Conservation (phyloP, 2,888 invertebrate genomes). For the Platycheirus albimanus region DNA sequence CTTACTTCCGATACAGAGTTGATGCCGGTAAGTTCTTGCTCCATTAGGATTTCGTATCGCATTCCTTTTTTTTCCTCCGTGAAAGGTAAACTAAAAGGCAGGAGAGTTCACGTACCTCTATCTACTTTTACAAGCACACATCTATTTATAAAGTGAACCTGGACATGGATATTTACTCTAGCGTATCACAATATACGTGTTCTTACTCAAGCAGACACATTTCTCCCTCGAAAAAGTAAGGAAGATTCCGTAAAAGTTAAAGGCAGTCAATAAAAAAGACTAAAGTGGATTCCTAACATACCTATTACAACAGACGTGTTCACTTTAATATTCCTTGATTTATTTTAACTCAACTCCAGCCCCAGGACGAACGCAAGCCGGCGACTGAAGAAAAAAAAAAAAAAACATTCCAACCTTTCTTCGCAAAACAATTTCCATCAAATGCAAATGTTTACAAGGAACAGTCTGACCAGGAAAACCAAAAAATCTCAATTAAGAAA, state of each 20-base stretch:
- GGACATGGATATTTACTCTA: conserved; percentile 70
- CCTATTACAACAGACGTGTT: not conserved
- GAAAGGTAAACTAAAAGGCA: conserved; percentile 62
- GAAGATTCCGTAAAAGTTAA: conserved; percentile 3
- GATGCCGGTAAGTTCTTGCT: conserved; percentile 63
- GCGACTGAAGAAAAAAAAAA: not conserved
- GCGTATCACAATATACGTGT: conserved; percentile 68
- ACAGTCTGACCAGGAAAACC: conserved; percentile 9
- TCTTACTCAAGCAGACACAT: conserved; percentile 53
- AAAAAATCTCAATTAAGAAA: conserved; percentile 63
- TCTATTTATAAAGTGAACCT: conserved; percentile 22
- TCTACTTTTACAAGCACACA: conserved; percentile 19
- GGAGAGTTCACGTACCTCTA: conserved; percentile 30
- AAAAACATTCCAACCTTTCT: not conserved
- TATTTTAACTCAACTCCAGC: not conserved
- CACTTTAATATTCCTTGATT: conserved; percentile 28
- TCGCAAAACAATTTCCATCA: conserved; percentile 53
- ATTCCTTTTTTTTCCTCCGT: conserved; percentile 50
- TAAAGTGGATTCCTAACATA: conserved; percentile 42
- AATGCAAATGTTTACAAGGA: conserved; percentile 47
- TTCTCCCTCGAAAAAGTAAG: conserved; percentile 1
- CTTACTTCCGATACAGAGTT: conserved; percentile 23
- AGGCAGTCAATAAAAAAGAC: conserved; percentile 30
- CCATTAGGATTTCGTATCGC: conserved; percentile 65
- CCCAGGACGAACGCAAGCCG: not conserved